A percentile compares a stretch with the other conserved stretches of the same genome.
These are phyloP conservation scores for Leptonema lineaticorne DNA, from an alignment of 1,140 invertebrate genomes.

Conservation along the genomic window DNA sequence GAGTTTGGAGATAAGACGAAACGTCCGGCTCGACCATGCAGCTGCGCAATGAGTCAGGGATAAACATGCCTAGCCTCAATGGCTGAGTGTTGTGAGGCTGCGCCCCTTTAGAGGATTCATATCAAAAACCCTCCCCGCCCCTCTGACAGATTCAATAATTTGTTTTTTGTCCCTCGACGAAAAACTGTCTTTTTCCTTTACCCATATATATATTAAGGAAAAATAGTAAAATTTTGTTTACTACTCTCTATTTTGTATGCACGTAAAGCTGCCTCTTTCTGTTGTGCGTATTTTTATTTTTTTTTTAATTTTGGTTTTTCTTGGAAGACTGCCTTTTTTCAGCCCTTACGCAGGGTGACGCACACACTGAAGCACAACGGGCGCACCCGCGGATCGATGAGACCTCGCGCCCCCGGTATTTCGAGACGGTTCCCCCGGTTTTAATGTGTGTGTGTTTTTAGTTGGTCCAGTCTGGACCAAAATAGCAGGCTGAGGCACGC, in stretches of 20 bases:
- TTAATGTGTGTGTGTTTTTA: slow-evolving; percentile 10
- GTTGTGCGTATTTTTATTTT: too few relatives aligned
- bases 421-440: slow-evolving; percentile 23
- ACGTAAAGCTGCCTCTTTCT: too few relatives aligned
- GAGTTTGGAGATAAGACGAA: slow-evolving; percentile 77
- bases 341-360: too few relatives aligned
- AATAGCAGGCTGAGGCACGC: slow-evolving; percentile 27
- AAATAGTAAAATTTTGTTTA: too few relatives aligned
- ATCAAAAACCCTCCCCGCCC: background rate
- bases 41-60: slow-evolving; percentile 76
- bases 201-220: too few relatives aligned
- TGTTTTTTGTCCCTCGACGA: background rate
- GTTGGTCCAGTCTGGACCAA: slow-evolving; percentile 20
- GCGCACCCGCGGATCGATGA: slow-evolving; percentile 9
- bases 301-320: too few relatives aligned
- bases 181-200: background rate
- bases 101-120: slow-evolving; percentile 20
- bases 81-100: slow-evolving; percentile 46
- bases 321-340: too few relatives aligned
- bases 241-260: too few relatives aligned
- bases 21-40: slow-evolving; percentile 84
- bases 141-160: too few relatives aligned
- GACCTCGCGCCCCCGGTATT: slow-evolving; percentile 8
- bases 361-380: too few relatives aligned
- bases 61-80: slow-evolving; percentile 67